These are phyloP conservation scores for Drosophila nr. fundita DNA, from an alignment of 2,888 invertebrate species.

Conservation along the genomic window DNA sequence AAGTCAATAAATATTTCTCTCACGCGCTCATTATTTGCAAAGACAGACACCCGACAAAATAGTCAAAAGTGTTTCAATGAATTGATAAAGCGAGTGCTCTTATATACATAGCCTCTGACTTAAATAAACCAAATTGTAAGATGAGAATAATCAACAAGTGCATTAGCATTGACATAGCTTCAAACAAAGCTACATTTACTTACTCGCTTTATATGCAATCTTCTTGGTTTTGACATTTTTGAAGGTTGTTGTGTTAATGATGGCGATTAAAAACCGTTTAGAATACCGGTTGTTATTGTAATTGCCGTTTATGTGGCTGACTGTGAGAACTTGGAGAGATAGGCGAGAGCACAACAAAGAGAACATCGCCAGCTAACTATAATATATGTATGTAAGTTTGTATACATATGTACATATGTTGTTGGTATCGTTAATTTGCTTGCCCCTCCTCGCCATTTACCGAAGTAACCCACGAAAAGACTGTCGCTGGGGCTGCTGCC, in stretches of 20 bases:
- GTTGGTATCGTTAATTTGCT: conserved; percentile 37
- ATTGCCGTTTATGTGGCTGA: conserved; percentile 58
- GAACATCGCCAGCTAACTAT: conserved; percentile 24
- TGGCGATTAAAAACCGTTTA: conserved; percentile 59
- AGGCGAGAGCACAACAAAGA: conserved; percentile 23
- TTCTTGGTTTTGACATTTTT: conserved; percentile 21
- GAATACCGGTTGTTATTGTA: conserved; percentile 73
- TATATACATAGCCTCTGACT: not conserved
- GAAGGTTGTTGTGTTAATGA: conserved; percentile 53
- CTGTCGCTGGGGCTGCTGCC: conserved; percentile 25
- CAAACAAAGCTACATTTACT: not conserved
- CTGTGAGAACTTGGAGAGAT: conserved; percentile 31
- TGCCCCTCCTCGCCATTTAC: not conserved
- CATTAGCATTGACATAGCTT: not conserved
- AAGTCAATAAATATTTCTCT: not conserved
- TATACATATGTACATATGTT: conserved; percentile 24
- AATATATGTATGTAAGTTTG: conserved; percentile 6
- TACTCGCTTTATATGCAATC: not conserved
- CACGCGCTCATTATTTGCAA: not conserved
- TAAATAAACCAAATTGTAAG: not conserved
- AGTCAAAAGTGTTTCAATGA: not conserved
- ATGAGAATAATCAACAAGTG: conserved; percentile 1
- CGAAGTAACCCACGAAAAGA: conserved; percentile 25
- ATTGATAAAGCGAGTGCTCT: not conserved
- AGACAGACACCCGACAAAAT: conserved; percentile 35